These are phyloP conservation scores for Knipowitschia caucasica DNA, from an alignment of 2,797 vertebrate species.

Conservation along the genomic window DNA sequence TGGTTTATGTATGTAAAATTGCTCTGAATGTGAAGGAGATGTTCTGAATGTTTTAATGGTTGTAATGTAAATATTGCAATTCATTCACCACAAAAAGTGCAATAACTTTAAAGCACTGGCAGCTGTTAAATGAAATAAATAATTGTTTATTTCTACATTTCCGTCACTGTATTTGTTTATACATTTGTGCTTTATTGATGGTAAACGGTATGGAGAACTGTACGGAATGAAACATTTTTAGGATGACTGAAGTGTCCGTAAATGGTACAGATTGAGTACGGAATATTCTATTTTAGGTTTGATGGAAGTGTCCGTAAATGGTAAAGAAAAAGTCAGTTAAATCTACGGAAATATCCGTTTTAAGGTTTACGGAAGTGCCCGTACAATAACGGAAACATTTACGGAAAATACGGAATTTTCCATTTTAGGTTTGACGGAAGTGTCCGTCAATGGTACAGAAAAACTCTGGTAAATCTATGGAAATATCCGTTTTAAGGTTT, in stretches of 20 bases:
- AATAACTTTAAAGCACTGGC: too few species aligned
- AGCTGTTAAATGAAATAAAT: too few species aligned
- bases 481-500: slow-evolving; percentile 1
- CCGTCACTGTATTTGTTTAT: too few species aligned
- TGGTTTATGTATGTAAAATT: too few species aligned
- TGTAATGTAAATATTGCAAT: neutral
- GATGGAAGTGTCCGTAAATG: slow-evolving; percentile 1
- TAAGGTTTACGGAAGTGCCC: neutral
- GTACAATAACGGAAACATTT: neutral
- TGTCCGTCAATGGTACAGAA: neutral
- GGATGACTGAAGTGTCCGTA: neutral
- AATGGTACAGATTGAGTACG: neutral
- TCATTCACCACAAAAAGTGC: too few species aligned
- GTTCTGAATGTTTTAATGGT: neutral
- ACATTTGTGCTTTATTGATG: too few species aligned
- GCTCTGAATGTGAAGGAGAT: too few species aligned
- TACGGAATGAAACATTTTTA: neutral
- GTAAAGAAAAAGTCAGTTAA: neutral
- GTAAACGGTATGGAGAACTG: too few species aligned
- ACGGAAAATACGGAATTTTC: neutral
- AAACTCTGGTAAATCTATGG: neutral
- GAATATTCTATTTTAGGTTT: neutral
- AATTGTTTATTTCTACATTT: too few species aligned
- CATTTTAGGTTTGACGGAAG: slow-evolving; percentile 1
- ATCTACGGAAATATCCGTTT: neutral